Evolutionary conservation across 1,140 invertebrate species (phyloP), one percentile per base, ranked within the genome.

Genomic region (Drosophila seguyi): DNA sequence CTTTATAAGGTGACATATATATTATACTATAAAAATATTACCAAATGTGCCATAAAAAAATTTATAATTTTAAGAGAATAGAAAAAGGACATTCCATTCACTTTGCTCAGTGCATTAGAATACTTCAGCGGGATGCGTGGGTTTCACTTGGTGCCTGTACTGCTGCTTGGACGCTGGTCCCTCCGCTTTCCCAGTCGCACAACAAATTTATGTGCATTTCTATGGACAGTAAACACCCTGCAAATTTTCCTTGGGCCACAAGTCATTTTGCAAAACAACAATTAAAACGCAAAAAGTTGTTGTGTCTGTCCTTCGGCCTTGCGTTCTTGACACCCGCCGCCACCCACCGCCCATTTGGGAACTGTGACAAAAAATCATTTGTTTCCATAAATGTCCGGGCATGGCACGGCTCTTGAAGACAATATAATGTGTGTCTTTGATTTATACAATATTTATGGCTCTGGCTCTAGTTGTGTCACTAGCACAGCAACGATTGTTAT

Each of bases 361-460:
- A 42, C 60, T 63, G 65, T 80, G 72, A 79, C 82, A 79, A 79
- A 85, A 75, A 82, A 66, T 72, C 83, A 82, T 86, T 87, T 79
- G 66, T 79, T 86, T 87, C 78, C 83, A 86, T 86, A 79, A 86
- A 87, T 73, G 83, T 86, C 83, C 82, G 63, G 66, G 69, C 62
- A 61, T 76, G 74, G 75, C 75, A 74, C 55, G 55, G 62, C 66
- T 78, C 58, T 86, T 86, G 58, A 86, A 86, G 82, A 86, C 69
- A 62, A 76, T 69, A 72, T 81, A 81, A 73, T 85, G 73, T 80
- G 72, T 56, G 27, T 57, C 60, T 77, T 80, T 81, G 81, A 84
- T 84, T 84, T 84, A 84, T 84, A 80, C 62, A 76, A 81, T 85
- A 84, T 85, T 80, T 72, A 77, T 68, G 62, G 71, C 48, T 50